phyloP scores from a whole-genome alignment of 2,888 invertebrate genomes.

The Eretmocerus hayati region DNA sequence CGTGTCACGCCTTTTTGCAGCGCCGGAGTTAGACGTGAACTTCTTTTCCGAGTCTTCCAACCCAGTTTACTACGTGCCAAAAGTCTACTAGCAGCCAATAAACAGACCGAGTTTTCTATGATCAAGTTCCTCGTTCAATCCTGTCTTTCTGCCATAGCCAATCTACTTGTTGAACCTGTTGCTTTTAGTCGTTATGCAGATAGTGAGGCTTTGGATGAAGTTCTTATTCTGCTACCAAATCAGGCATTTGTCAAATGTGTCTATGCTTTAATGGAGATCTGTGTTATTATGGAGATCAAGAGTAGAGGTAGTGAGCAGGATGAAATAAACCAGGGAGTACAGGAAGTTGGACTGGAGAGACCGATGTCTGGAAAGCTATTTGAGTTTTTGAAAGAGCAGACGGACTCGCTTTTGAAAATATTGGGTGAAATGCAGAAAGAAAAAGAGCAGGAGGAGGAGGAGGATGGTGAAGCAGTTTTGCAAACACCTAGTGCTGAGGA shows the following conservation, averaged over 20 bases:
- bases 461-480: not conserved
- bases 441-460: no score
- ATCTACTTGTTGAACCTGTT: slow-evolving; percentile 51
- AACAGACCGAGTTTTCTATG: slow-evolving; percentile 36
- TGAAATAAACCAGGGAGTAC: not conserved
- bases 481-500: not conserved
- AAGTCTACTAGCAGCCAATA: slow-evolving; percentile 14
- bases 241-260: slow-evolving; percentile 55
- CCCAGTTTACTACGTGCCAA: slow-evolving; percentile 52
- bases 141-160: slow-evolving; percentile 56
- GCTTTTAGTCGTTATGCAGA: slow-evolving; percentile 57
- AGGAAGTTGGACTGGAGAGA: not conserved
- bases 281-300: slow-evolving; percentile 55
- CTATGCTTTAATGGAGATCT: slow-evolving; percentile 56
- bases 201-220: slow-evolving; percentile 53
- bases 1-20: slow-evolving; percentile 54
- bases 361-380: slow-evolving; percentile 34
- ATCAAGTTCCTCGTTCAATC: slow-evolving; percentile 56
- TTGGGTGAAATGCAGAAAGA: slow-evolving; percentile 22
- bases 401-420: slow-evolving; percentile 26
- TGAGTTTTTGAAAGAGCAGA: slow-evolving; percentile 34
- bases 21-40: slow-evolving; percentile 52
- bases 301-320: slow-evolving; percentile 44
- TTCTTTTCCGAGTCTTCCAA: slow-evolving; percentile 56
- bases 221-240: slow-evolving; percentile 51